phyloP scores from a whole-genome alignment of 2,888 invertebrate species.

The Drosophila cognata region DNA sequence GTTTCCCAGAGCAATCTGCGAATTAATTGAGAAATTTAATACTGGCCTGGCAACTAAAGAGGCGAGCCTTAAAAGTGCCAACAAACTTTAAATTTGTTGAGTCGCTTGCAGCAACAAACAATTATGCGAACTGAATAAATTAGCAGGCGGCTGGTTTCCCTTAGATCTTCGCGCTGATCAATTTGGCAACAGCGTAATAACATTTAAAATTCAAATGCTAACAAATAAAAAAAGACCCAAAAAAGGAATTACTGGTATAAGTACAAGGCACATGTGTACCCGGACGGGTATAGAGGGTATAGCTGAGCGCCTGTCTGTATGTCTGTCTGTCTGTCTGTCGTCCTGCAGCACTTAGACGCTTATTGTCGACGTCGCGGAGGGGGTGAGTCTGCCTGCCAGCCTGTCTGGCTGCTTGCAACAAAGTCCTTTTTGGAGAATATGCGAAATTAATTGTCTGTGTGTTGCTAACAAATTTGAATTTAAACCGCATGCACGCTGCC shows the following conservation, averaged over 20 bases:
- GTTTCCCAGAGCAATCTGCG: slow-evolving; percentile 30
- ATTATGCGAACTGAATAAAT: slow-evolving; percentile 78
- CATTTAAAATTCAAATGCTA: slow-evolving; percentile 78
- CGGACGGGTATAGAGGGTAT: not conserved
- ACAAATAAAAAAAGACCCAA: slow-evolving; percentile 26
- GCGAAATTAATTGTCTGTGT: slow-evolving; percentile 81
- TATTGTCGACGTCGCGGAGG: slow-evolving; percentile 46
- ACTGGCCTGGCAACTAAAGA: slow-evolving; percentile 22
- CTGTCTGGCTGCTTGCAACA: not conserved
- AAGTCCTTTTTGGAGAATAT: slow-evolving; percentile 64
- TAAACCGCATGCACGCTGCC: slow-evolving; percentile 72
- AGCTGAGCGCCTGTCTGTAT: slow-evolving; percentile 19
- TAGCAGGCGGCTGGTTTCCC: slow-evolving; percentile 51
- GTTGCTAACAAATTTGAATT: slow-evolving; percentile 81
- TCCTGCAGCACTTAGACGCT: slow-evolving; percentile 55
- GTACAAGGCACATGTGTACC: slow-evolving; percentile 28
- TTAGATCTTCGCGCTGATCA: slow-evolving; percentile 60
- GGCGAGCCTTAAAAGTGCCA: slow-evolving; percentile 9
- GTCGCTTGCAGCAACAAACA: slow-evolving; percentile 62
- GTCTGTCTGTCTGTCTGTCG: slow-evolving; percentile 10
- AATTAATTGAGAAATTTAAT: slow-evolving; percentile 57
- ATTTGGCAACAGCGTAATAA: slow-evolving; percentile 73
- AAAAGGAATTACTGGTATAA: not conserved
- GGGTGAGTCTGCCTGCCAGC: not conserved
- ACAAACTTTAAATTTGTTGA: slow-evolving; percentile 28